Evolutionary conservation across 2,113 vertebrate species (phyloP).

Genomic region (Marcusenius ussheri): DNA sequence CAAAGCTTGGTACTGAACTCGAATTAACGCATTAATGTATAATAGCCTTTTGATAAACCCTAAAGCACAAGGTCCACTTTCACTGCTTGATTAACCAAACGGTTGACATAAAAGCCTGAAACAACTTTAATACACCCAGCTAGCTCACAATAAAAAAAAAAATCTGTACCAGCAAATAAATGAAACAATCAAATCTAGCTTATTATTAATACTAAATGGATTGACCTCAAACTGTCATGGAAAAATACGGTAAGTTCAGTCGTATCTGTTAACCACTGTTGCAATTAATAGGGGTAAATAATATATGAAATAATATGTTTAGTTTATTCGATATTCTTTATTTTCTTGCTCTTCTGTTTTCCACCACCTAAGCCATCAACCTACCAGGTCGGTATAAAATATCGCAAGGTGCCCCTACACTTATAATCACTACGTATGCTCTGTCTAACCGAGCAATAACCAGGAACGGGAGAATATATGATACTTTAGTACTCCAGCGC

Average conservation of each 20-base stretch:
- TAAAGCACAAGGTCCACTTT: background rate
- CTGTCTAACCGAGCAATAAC: background rate
- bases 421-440: background rate
- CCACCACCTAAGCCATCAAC: background rate
- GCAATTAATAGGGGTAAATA: background rate
- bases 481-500: slow-evolving; percentile 6
- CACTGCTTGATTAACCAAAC: background rate
- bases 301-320: background rate
- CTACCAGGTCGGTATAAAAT: background rate
- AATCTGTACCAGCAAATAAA: background rate
- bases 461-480: background rate
- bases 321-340: background rate
- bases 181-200: background rate
- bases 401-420: background rate
- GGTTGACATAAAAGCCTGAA: background rate
- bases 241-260: background rate
- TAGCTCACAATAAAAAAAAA: background rate
- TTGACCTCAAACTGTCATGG: background rate
- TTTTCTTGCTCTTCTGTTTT: background rate
- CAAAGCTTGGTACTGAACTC: background rate
- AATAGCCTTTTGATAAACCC: background rate
- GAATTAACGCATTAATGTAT: background rate
- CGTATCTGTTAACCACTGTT: background rate
- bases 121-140: background rate
- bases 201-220: background rate